Conservation (phyloP, 2,797 vertebrate genomes). For the Gila robusta region DNA sequence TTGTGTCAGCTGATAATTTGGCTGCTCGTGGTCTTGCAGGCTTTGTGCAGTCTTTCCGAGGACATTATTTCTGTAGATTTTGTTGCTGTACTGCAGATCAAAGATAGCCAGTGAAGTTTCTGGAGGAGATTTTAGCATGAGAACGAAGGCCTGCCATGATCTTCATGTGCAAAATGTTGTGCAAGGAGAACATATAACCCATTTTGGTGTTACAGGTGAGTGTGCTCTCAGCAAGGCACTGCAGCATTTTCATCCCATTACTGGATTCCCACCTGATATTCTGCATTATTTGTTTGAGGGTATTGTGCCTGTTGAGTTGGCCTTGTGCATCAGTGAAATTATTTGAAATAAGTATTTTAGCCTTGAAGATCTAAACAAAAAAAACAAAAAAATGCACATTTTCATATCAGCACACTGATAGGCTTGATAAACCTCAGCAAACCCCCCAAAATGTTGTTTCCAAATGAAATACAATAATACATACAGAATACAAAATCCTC, state of each 20-base stretch:
- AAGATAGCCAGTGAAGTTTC: constrained; percentile 5
- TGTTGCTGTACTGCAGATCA: constrained; percentile 25
- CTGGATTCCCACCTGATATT: constrained; percentile 54
- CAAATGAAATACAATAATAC: too few species aligned
- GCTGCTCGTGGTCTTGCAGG: not conserved
- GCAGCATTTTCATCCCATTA: not conserved
- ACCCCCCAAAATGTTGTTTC: constrained; percentile 24
- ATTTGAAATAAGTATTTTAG: constrained; percentile 51
- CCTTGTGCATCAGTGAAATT: constrained; percentile 49
- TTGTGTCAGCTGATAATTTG: constrained; percentile 12
- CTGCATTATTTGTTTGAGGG: constrained; percentile 48
- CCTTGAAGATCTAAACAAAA: constrained; percentile 51
- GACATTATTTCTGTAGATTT: constrained; percentile 22
- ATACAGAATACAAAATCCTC: too few species aligned
- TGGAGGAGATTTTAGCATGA: not conserved
- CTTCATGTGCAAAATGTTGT: constrained; percentile 36
- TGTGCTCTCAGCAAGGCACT: not conserved
- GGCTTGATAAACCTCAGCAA: constrained; percentile 52
- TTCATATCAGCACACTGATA: constrained; percentile 54
- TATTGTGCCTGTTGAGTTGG: constrained; percentile 56
- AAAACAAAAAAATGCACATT: constrained; percentile 25
- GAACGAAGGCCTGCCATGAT: constrained; percentile 26
- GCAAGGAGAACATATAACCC: constrained; percentile 18
- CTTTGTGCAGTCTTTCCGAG: constrained; percentile 27
- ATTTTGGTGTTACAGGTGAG: not conserved